Conservation (phyloP, 2,888 invertebrate genomes). For the Limenitis camilla region DNA sequence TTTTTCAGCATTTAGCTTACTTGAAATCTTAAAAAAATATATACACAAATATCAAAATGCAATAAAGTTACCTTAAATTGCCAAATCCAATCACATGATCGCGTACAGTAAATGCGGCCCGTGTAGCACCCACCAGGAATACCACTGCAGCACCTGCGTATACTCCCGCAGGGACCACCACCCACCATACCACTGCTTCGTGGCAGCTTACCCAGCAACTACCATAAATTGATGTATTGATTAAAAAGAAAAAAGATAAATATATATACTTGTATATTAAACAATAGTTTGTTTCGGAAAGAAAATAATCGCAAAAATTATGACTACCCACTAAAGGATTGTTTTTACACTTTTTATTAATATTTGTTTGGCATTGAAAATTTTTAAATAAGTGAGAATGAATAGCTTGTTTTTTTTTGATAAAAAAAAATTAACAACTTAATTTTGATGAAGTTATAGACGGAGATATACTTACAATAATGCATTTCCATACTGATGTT, state of each 20-base stretch:
- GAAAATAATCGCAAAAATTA: too few species aligned
- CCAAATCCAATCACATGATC: slow-evolving; percentile 92
- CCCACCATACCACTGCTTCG: slow-evolving; percentile 95
- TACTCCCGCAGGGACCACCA: slow-evolving; percentile 91
- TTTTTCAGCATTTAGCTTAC: too few species aligned
- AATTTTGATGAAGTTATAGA: too few species aligned
- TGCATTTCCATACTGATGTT: slow-evolving; percentile 95
- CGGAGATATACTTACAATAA: slow-evolving; percentile 84
- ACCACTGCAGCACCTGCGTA: slow-evolving; percentile 84
- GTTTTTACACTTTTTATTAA: too few species aligned
- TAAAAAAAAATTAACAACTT: too few species aligned
- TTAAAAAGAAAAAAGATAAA: neutral
- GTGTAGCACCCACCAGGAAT: slow-evolving; percentile 84
- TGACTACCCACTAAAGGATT: too few species aligned
- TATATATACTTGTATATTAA: neutral
- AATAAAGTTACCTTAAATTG: slow-evolving; percentile 77
- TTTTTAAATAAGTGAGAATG: too few species aligned
- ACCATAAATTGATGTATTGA: too few species aligned
- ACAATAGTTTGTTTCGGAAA: too few species aligned
- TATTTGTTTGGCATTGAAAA: too few species aligned
- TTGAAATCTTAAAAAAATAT: too few species aligned
- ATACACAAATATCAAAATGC: neutral
- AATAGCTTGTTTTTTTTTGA: too few species aligned
- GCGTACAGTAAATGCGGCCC: slow-evolving; percentile 92
- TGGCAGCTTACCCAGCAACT: slow-evolving; percentile 97